phyloP scores from a whole-genome alignment of 1,140 invertebrate species.

The Mylabris phalerata region DNA sequence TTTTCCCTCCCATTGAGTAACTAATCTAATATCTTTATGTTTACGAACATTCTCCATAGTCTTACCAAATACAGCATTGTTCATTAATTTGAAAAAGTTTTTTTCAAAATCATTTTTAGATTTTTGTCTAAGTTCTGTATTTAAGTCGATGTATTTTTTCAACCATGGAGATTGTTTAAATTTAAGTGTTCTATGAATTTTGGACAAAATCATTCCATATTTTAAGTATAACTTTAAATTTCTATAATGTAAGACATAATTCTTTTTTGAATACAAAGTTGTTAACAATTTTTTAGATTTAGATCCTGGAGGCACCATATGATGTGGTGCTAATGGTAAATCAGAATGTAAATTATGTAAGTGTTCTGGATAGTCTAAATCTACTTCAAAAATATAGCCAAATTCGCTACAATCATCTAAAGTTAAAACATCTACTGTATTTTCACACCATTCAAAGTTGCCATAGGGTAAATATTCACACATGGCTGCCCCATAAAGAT shows the following conservation, averaged over 20 bases:
- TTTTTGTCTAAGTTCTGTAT: conserved; percentile 11
- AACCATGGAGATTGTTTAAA: conserved; percentile 40
- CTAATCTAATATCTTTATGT: no score
- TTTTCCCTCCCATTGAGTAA: conserved; percentile 17
- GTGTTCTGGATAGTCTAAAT: conserved; percentile 35
- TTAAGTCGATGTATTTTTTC: conserved; percentile 35
- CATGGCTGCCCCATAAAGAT: conserved; percentile 50
- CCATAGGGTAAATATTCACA: conserved; percentile 39
- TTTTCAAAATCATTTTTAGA: conserved; percentile 41
- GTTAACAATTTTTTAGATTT: conserved; percentile 39
- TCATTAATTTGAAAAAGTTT: conserved; percentile 45
- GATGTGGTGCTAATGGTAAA: conserved; percentile 37
- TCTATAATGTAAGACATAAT: conserved; percentile 37
- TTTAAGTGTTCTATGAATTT: conserved; percentile 36
- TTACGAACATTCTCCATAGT: no score
- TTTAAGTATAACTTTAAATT: conserved; percentile 12
- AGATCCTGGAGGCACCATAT: conserved; percentile 8
- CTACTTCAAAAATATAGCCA: conserved; percentile 49
- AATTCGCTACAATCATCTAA: conserved; percentile 34
- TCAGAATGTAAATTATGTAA: conserved; percentile 21
- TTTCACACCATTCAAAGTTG: conserved; percentile 42
- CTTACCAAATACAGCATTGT: conserved; percentile 43
- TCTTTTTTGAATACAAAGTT: conserved; percentile 35
- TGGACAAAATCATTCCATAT: conserved; percentile 30
- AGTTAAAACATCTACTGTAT: conserved; percentile 21